Percentiles rank a stretch among this genome's conserved stretches.
Evolutionary conservation across 37 sponge, comb jelly and placozoan genomes (phyloP).

Genomic region (Tethya wilhelma): DNA sequence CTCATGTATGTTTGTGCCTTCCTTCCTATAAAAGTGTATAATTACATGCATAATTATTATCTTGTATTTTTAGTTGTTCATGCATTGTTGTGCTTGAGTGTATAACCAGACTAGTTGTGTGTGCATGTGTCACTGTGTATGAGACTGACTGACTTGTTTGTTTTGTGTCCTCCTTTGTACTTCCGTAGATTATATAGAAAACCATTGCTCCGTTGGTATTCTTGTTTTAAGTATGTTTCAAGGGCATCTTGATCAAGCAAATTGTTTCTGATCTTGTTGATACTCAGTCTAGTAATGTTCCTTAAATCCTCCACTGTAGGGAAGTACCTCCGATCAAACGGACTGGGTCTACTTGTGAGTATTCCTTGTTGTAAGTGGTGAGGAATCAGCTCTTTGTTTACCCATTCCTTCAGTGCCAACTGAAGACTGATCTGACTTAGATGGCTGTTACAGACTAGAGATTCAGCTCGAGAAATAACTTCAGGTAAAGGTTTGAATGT

Average conservation of each 20-base stretch:
- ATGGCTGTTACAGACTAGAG: conserved; percentile 23
- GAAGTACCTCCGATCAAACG: conserved; percentile 16
- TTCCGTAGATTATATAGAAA: conserved; percentile 11
- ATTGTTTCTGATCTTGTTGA: conserved; percentile 26
- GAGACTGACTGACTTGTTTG: not conserved
- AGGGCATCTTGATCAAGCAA: conserved; percentile 40
- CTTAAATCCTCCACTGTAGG: conserved; percentile 29
- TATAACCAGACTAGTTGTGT: not conserved
- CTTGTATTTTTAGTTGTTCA: not conserved
- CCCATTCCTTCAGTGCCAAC: conserved; percentile 18
- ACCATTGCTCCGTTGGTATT: not conserved
- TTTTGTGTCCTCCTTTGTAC: not conserved
- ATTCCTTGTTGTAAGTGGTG: conserved; percentile 14
- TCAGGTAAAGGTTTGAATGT: conserved; percentile 33
- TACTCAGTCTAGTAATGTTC: conserved; percentile 1
- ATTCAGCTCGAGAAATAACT: not conserved
- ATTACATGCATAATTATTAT: not conserved
- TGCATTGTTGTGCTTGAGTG: not conserved
- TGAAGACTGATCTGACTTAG: conserved; percentile 16
- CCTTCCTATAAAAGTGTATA: not conserved
- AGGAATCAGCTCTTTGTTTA: conserved; percentile 23
- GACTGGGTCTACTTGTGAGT: conserved; percentile 7
- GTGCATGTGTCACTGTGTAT: not conserved
- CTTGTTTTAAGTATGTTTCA: conserved; percentile 3
- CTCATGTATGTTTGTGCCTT: not conserved